phyloP scores from a whole-genome alignment of 2,797 vertebrate species.

The Typhlichthys subterraneus region DNA sequence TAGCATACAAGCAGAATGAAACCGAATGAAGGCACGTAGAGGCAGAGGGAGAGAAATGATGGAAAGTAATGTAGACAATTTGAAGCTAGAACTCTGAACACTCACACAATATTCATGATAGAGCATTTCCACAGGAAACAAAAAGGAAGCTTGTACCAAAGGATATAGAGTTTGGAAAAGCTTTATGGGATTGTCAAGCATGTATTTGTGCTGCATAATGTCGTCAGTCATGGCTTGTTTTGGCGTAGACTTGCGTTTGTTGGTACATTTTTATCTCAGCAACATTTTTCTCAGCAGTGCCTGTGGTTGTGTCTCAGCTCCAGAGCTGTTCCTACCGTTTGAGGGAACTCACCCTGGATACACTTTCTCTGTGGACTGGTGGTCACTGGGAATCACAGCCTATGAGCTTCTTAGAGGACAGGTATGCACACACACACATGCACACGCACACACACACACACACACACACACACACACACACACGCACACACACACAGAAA shows the following conservation, averaged over 20 bases:
- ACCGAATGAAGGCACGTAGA: conserved; percentile 2
- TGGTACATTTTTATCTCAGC: not conserved
- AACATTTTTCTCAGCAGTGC: too few species aligned
- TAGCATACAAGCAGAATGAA: not conserved
- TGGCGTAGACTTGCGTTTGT: not conserved
- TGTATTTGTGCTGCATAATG: not conserved
- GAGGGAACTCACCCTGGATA: conserved; percentile 84
- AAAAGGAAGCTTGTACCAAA: not conserved
- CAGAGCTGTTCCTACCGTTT: conserved; percentile 89
- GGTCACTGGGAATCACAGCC: conserved; percentile 94
- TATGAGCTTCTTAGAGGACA: conserved; percentile 94
- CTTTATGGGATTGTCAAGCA: too few species aligned
- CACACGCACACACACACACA: conserved; percentile 13
- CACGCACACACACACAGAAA: conserved; percentile 12
- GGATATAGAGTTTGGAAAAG: not conserved
- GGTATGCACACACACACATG: conserved; percentile 66
- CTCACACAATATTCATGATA: conserved; percentile 2
- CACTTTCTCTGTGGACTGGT: conserved; percentile 96
- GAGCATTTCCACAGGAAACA: not conserved
- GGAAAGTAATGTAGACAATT: conserved; percentile 23
- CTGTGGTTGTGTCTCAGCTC: conserved; percentile 75
- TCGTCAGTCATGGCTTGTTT: not conserved
- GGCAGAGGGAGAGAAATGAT: conserved; percentile 1
- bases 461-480: conserved; percentile 14
- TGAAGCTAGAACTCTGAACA: conserved; percentile 6